A percentile compares a stretch with the other conserved stretches of the same genome.
These are phyloP conservation scores for Agriopis leucophaearia DNA, from an alignment of 2,888 invertebrate genomes.

Conservation along the genomic window DNA sequence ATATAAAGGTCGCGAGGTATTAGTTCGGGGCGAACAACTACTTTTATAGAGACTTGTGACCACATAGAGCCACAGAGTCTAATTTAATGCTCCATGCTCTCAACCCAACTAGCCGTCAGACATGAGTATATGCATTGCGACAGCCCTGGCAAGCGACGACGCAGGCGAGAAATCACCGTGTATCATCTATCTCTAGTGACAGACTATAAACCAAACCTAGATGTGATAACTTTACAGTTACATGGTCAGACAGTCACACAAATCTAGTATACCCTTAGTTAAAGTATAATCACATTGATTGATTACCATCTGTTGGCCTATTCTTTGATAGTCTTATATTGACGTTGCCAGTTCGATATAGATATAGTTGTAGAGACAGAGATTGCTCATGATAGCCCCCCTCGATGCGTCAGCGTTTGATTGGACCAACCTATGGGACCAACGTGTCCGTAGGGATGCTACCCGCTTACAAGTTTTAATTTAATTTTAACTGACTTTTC, in stretches of 20 bases:
- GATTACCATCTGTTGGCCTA: slow-evolving; percentile 1
- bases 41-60: no score
- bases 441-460: slow-evolving; percentile 16
- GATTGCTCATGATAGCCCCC: slow-evolving; percentile 19
- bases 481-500: not conserved
- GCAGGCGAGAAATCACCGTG: not conserved
- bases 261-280: not conserved
- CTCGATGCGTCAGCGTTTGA: slow-evolving; percentile 20
- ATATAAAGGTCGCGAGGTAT: no score
- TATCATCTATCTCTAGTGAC: not conserved
- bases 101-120: no score
- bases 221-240: not conserved
- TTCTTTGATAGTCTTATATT: slow-evolving; percentile 11
- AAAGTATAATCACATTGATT: not conserved
- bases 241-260: not conserved
- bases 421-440: not conserved
- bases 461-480: not conserved
- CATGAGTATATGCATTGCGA: no score
- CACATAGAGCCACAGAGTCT: no score
- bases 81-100: no score
- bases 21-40: no score
- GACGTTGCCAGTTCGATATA: slow-evolving; percentile 17
- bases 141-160: not conserved
- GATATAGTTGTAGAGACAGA: slow-evolving; percentile 18
- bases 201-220: not conserved